A percentile compares a stretch with the other conserved stretches of the same genome.
These are phyloP conservation scores for Lophura swinhoii DNA, from an alignment of 2,797 vertebrate genomes.

Conservation along the genomic window DNA sequence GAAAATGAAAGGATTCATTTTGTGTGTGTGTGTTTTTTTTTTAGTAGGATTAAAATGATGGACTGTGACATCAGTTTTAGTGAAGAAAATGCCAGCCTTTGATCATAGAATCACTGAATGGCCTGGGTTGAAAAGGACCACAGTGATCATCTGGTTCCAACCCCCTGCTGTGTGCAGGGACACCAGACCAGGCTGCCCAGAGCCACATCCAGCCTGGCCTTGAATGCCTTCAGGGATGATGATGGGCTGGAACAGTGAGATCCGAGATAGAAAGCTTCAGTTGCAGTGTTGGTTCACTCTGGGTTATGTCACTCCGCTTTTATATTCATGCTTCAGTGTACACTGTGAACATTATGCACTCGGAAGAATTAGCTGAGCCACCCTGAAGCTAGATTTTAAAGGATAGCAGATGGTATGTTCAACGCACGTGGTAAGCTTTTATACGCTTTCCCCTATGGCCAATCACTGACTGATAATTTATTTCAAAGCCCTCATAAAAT, in stretches of 20 bases:
- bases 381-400: conserved; percentile 68
- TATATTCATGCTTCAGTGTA: conserved; percentile 34
- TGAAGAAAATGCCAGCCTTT: neutral
- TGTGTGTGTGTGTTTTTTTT: neutral
- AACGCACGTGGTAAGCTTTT: conserved; percentile 58
- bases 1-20: neutral
- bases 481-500: conserved; percentile 66
- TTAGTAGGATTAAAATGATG: neutral
- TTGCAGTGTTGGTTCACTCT: conserved; percentile 1
- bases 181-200: no score
- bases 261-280: neutral
- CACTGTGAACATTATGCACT: neutral
- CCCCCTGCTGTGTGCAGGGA: no score
- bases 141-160: no score
- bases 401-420: conserved; percentile 64
- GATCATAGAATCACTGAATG: neutral
- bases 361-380: conserved; percentile 59
- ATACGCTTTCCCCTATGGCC: conserved; percentile 63
- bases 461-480: conserved; percentile 56
- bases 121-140: no score
- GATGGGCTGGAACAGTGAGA: neutral
- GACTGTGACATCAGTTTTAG: neutral
- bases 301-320: conserved; percentile 25
- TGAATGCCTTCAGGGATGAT: no score
- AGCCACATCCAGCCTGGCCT: no score